Percentiles rank a stretch among this genome's conserved stretches.
These are phyloP conservation scores for Fukomys damarensis DNA, from an alignment of 2,113 vertebrate species.

Conservation along the genomic window DNA sequence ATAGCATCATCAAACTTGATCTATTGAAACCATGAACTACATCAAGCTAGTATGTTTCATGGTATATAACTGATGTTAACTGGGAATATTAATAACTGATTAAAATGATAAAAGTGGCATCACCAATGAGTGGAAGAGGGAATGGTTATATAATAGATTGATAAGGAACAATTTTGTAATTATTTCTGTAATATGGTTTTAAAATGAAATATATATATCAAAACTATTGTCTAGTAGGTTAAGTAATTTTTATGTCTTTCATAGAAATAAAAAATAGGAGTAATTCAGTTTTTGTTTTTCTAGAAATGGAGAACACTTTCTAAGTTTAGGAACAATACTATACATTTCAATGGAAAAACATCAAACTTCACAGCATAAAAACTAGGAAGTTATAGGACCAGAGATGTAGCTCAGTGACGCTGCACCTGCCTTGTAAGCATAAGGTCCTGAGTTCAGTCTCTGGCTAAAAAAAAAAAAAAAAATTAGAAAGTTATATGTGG, in stretches of 20 bases:
- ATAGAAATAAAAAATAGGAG: neutral
- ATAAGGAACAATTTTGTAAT: neutral
- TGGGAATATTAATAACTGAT: neutral
- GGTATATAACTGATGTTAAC: neutral
- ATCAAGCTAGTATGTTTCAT: neutral
- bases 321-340: neutral
- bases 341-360: constrained; percentile 16
- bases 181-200: neutral
- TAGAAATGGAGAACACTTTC: neutral
- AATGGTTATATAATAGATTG: neutral
- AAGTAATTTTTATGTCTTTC: neutral
- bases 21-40: neutral
- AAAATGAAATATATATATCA: neutral
- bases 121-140: neutral
- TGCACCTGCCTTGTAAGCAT: no score
- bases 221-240: constrained; percentile 6
- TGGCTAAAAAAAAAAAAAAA: no score
- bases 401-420: no score
- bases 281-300: neutral
- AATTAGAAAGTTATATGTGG: neutral
- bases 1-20: neutral
- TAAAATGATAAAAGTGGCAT: neutral
- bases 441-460: no score
- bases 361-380: neutral
- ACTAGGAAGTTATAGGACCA: neutral